phyloP scores from a whole-genome alignment of 2,888 invertebrate genomes.

The Fragum fragum region DNA sequence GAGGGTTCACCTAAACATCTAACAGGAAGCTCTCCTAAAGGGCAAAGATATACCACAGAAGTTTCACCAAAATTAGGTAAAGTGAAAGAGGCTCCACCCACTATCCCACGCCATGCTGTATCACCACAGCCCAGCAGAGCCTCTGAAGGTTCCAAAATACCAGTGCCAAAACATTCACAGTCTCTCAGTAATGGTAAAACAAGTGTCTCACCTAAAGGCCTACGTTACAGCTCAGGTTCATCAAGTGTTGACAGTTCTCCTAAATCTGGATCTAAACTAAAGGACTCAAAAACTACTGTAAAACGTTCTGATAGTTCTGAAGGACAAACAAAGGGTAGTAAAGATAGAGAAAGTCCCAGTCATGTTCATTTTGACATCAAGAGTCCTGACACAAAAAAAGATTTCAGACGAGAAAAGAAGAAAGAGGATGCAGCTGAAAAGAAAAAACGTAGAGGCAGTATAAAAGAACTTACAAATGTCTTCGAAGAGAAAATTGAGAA shows the following conservation, averaged over 20 bases:
- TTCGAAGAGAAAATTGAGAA: slow-evolving; percentile 77
- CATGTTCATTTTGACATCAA: slow-evolving; percentile 40
- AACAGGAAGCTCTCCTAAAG: slow-evolving; percentile 63
- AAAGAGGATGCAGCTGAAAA: slow-evolving; percentile 61
- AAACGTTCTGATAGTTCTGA: slow-evolving; percentile 40
- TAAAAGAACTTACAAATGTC: slow-evolving; percentile 80
- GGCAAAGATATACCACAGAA: slow-evolving; percentile 59
- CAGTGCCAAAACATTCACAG: slow-evolving; percentile 47
- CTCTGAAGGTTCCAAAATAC: slow-evolving; percentile 61
- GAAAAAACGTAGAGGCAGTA: slow-evolving; percentile 81
- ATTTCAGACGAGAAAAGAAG: slow-evolving; percentile 38
- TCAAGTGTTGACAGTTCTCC: slow-evolving; percentile 38
- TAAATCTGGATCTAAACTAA: slow-evolving; percentile 29
- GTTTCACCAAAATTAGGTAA: slow-evolving; percentile 62
- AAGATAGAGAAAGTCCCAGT: slow-evolving; percentile 40
- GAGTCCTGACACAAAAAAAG: background rate
- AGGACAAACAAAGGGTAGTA: slow-evolving; percentile 38
- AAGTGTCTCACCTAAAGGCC: slow-evolving; percentile 59
- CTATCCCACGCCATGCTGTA: slow-evolving; percentile 35
- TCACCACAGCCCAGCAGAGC: slow-evolving; percentile 55
- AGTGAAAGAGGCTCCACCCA: slow-evolving; percentile 47
- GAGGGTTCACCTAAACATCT: slow-evolving; percentile 67
- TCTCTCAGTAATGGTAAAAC: slow-evolving; percentile 37
- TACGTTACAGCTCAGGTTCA: slow-evolving; percentile 47
- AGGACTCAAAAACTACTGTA: slow-evolving; percentile 29